Evolutionary conservation across 2,113 vertebrate genomes (phyloP).

Genomic region (Ptilonorhynchus violaceus): DNA sequence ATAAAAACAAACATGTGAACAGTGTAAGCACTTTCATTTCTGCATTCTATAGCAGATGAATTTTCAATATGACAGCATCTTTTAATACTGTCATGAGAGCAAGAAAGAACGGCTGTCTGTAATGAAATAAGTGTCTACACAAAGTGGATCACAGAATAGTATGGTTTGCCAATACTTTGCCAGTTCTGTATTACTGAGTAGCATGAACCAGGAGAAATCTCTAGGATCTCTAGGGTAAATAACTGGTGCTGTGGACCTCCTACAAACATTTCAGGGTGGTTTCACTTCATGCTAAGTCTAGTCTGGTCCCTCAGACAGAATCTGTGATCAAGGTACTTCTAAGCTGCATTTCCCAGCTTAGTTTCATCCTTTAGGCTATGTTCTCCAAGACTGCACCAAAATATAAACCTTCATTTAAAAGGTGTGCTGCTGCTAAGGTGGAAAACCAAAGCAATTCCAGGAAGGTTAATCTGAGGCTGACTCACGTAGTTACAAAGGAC

Average conservation of each 20-base stretch:
- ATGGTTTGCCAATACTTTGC: not conserved
- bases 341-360: not conserved
- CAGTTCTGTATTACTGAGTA: not conserved
- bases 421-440: not conserved
- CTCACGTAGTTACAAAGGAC: not conserved
- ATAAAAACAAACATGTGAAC: not conserved
- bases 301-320: not conserved
- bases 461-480: not conserved
- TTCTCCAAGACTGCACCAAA: not conserved
- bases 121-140: not conserved
- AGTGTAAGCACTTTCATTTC: slow-evolving; percentile 15
- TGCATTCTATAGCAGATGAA: not conserved
- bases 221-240: not conserved
- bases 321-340: not conserved
- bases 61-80: not conserved
- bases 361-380: not conserved
- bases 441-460: not conserved
- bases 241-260: not conserved
- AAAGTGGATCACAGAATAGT: not conserved
- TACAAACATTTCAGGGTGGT: not conserved
- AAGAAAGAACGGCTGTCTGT: not conserved
- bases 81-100: not conserved
- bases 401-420: not conserved
- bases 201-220: not conserved
- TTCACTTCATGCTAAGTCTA: not conserved